These are phyloP conservation scores for Ochropleura leucogaster DNA, from an alignment of 2,888 invertebrate species.

Conservation along the genomic window DNA sequence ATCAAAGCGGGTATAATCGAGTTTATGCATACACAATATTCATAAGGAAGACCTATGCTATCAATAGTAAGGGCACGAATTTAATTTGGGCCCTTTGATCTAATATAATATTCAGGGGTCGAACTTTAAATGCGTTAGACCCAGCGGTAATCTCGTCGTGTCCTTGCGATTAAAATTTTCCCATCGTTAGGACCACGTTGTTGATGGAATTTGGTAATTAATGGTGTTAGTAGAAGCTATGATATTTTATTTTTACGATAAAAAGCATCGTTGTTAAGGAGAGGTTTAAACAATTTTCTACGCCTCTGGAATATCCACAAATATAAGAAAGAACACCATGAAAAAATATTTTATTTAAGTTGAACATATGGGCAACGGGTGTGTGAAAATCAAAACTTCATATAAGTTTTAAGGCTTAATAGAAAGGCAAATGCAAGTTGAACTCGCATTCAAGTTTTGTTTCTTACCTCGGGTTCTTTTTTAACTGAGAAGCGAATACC, in stretches of 20 bases:
- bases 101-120: constrained; percentile 79
- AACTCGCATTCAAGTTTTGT: too few relatives aligned
- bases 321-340: too few relatives aligned
- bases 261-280: background rate
- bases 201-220: constrained; percentile 61
- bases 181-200: constrained; percentile 69
- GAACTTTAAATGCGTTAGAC: constrained; percentile 75
- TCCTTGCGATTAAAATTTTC: constrained; percentile 76
- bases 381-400: too few relatives aligned
- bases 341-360: too few relatives aligned
- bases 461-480: too few relatives aligned
- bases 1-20: constrained; percentile 71
- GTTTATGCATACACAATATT: constrained; percentile 75
- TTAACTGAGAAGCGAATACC: too few relatives aligned
- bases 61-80: constrained; percentile 76
- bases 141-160: constrained; percentile 71
- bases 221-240: constrained; percentile 5
- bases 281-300: too few relatives aligned
- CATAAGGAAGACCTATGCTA: constrained; percentile 75
- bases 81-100: constrained; percentile 80
- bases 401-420: too few relatives aligned
- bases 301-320: too few relatives aligned
- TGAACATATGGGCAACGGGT: too few relatives aligned
- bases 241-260: background rate
- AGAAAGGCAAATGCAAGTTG: too few relatives aligned